Conservation (phyloP, 2,888 invertebrate genomes). For the Cosmopolites sordidus region DNA sequence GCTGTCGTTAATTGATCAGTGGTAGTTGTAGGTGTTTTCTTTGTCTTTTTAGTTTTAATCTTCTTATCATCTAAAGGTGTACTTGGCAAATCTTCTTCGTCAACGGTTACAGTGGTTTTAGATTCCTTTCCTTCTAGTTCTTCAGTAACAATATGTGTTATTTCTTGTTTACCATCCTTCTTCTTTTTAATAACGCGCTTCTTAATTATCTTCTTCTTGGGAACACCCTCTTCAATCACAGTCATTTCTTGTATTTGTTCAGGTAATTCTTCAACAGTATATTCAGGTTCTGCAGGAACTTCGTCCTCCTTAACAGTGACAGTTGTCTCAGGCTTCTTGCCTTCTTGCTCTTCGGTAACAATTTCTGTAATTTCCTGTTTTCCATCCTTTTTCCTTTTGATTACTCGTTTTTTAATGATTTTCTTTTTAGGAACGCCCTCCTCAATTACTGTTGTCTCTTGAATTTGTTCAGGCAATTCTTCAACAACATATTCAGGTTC, state of each 20-base stretch:
- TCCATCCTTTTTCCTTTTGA: conserved; percentile 44
- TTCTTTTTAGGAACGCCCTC: conserved; percentile 32
- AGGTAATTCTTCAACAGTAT: conserved; percentile 32
- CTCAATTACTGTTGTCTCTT: too few relatives aligned
- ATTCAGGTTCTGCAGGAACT: conserved; percentile 34
- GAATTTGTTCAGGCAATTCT: too few relatives aligned
- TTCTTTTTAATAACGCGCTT: conserved; percentile 49
- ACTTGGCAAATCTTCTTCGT: conserved; percentile 40
- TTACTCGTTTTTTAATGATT: too few relatives aligned
- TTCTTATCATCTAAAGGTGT: conserved; percentile 34
- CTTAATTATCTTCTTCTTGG: conserved; percentile 33
- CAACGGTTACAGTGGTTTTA: too few relatives aligned
- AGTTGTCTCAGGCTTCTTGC: too few relatives aligned
- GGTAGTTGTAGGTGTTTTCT: conserved; percentile 17
- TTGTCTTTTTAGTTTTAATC: conserved; percentile 33
- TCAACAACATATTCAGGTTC: conserved; percentile 21
- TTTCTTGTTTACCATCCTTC: conserved; percentile 42
- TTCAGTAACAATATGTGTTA: too few relatives aligned
- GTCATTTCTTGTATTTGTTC: conserved; percentile 32
- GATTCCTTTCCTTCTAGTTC: too few relatives aligned
- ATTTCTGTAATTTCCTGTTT: conserved; percentile 46
- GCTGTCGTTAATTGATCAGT: conserved; percentile 30
- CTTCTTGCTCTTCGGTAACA: conserved; percentile 47
- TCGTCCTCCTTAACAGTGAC: conserved; percentile 42
- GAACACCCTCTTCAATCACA: conserved; percentile 32